A percentile compares a stretch with the other conserved stretches of the same genome.
phyloP scores from a whole-genome alignment of 2,113 vertebrate species.

The Micronisus gabar region DNA sequence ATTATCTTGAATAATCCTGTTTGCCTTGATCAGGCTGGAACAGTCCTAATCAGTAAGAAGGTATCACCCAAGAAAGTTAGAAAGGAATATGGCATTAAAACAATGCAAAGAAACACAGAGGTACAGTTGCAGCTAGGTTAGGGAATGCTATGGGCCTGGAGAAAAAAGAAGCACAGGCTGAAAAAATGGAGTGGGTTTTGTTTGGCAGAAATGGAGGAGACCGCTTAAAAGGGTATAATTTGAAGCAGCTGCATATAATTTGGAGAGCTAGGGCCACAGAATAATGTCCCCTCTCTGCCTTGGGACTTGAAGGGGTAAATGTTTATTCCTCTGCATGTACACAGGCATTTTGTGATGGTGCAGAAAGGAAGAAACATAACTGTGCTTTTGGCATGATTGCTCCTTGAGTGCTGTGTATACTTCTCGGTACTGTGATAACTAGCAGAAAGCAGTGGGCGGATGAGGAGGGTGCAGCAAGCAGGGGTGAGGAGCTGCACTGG shows the following conservation, averaged over 20 bases:
- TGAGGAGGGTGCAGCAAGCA: neutral
- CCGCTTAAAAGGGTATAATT: neutral
- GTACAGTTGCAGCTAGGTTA: neutral
- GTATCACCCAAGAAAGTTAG: neutral
- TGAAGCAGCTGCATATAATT: neutral
- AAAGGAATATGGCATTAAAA: neutral
- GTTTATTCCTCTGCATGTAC: fast-evolving
- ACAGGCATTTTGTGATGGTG: neutral
- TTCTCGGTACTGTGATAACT: fast-evolving
- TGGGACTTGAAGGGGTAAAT: too few species aligned
- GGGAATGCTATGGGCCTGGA: neutral
- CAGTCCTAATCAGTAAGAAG: neutral
- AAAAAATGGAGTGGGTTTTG: neutral
- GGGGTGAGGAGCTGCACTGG: fast-evolving
- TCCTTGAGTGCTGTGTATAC: fast-evolving
- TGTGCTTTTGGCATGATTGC: fast-evolving
- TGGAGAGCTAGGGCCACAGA: neutral
- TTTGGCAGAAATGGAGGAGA: neutral
- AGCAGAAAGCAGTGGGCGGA: fast-evolving
- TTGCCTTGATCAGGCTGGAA: constrained; percentile 12
- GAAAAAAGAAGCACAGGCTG: neutral
- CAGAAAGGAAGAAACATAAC: fast-evolving
- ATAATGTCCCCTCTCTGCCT: fast-evolving
- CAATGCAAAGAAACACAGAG: neutral
- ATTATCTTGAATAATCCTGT: constrained; percentile 55